Base-by-base conservation (phyloP, 1,140 invertebrate species). In the Parapsyche elsis region DNA sequence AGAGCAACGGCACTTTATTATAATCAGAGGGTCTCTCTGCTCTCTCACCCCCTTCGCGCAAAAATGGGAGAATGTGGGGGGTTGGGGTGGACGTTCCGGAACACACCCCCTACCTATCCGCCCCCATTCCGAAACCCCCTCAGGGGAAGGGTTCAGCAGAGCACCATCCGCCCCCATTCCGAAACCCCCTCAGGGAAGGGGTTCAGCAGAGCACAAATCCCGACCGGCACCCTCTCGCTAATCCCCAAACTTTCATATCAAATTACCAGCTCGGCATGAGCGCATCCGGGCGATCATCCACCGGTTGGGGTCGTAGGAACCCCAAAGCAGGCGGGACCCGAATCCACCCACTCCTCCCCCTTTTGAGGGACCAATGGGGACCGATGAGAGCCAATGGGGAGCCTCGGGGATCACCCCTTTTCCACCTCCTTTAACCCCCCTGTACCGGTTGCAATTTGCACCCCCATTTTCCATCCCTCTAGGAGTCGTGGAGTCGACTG, bases 201-300 rank as follows among this genome's bases (percentile, higher is more conserved):
- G 76, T 76, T 80, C 79, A 76, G 59, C 79, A 71, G 73, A 73
- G 76, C 53, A 19, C 80, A 77, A 81, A 81, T 77, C 80, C 77
- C 80, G 73, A 61, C 71, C 71, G 64, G 53, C 46, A 14, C 44
- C 76, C 44, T 49, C 76, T 75, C 49, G 73, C 73, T 75, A 75
- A 75, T 75, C 73, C 73, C 73, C 21, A 57, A 75, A 75, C 73
- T 75, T 75, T 75, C 73, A 75, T 74, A 81, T 81, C 76, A 77
- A 81, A 81, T 78, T 77, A 81, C 80, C 64, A 16, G 0, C 73
- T 61, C 80, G 75, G 80, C 30, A 77, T 81, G 75, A 81, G 46
- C 80, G 80, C 80, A 71, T 77, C 79, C 75, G 75, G 46, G 44
- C 67, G 46, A 46, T 30, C 38, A n/a, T 46, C 12, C 44, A 16